Conservation (phyloP, 1,140 invertebrate species). For the Apis florea region DNA sequence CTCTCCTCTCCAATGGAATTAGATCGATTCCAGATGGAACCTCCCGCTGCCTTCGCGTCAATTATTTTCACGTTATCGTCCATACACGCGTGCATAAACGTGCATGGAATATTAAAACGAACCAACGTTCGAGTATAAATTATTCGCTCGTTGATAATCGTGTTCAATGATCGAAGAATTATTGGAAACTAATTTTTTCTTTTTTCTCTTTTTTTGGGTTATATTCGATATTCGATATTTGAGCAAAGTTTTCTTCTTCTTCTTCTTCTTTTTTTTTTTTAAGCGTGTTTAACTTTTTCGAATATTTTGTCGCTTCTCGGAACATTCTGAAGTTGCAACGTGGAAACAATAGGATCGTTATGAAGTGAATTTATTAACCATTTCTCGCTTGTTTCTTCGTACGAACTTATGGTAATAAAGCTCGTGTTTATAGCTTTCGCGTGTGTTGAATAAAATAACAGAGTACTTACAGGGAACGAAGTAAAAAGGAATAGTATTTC, state of each 20-base stretch:
- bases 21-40: not conserved
- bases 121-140: not conserved
- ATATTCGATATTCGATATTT: too few relatives aligned
- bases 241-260: too few relatives aligned
- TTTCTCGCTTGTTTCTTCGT: not conserved
- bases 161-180: not conserved
- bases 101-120: not conserved
- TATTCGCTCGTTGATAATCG: not conserved
- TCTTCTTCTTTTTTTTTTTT: too few relatives aligned
- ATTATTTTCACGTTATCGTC: not conserved
- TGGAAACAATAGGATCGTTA: not conserved
- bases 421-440: not conserved
- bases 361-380: not conserved
- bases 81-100: not conserved
- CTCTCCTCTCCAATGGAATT: not conserved
- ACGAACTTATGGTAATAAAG: not conserved
- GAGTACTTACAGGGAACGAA: not conserved
- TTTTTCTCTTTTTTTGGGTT: too few relatives aligned
- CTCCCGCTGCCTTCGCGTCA: not conserved
- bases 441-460: not conserved
- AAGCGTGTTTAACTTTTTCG: too few relatives aligned
- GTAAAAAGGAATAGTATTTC: not conserved
- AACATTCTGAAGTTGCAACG: not conserved
- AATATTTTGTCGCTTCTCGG: not conserved
- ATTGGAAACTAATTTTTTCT: not conserved